These are phyloP conservation scores for Dipodomys ordii DNA, from an alignment of 2,113 vertebrate genomes.

Conservation along the genomic window DNA sequence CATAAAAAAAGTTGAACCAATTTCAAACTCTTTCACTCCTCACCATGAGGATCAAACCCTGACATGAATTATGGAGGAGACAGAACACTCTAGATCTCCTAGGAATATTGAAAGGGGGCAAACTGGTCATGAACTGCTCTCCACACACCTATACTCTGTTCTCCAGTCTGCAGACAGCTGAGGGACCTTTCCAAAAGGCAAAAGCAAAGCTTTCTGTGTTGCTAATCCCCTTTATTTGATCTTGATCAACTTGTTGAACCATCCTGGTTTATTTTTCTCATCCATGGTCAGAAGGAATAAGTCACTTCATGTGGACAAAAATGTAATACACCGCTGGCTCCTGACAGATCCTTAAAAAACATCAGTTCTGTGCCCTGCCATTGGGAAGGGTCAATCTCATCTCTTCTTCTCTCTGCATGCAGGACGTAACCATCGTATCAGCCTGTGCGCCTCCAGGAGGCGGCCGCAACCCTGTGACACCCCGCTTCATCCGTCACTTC, in stretches of 20 bases:
- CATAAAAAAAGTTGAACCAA: no score
- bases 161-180: neutral
- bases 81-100: no score
- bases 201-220: neutral
- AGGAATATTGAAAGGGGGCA: neutral
- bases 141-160: neutral
- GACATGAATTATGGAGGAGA: no score
- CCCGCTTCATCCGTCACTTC: slow-evolving; percentile 92
- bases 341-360: neutral
- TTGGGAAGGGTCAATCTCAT: neutral
- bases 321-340: neutral
- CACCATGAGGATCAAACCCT: no score
- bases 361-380: neutral
- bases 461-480: slow-evolving; percentile 92
- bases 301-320: neutral
- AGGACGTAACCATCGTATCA: slow-evolving; percentile 91
- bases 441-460: slow-evolving; percentile 92
- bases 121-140: neutral
- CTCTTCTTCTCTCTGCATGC: slow-evolving; percentile 30
- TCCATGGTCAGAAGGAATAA: neutral
- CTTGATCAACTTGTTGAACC: neutral
- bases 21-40: no score
- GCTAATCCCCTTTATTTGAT: neutral
- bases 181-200: neutral
- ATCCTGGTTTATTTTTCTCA: neutral